phyloP scores from a whole-genome alignment of 2,113 vertebrate genomes.

The Sebastes schlegelii region DNA sequence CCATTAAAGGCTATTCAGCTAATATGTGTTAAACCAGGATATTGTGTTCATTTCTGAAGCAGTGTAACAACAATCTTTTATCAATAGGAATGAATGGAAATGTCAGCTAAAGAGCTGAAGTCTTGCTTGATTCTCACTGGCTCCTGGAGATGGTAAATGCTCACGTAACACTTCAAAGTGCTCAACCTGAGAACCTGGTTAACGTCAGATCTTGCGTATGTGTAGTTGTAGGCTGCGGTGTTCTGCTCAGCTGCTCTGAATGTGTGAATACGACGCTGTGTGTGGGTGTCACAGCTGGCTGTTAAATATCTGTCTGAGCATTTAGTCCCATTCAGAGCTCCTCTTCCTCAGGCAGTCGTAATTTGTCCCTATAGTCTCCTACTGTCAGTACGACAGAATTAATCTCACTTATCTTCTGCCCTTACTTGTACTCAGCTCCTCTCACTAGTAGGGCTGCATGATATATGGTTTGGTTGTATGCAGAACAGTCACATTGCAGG shows the following conservation, averaged over 20 bases:
- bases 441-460: background rate
- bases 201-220: conserved; percentile 14
- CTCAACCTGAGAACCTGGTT: background rate
- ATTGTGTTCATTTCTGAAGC: conserved; percentile 15
- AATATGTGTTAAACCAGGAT: background rate
- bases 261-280: conserved; percentile 23
- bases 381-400: conserved; percentile 14
- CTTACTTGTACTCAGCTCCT: background rate
- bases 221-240: conserved; percentile 28
- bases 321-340: conserved; percentile 49
- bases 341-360: conserved; percentile 13
- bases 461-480: background rate
- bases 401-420: conserved; percentile 40
- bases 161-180: background rate
- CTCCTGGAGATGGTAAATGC: background rate
- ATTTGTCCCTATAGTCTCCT: conserved; percentile 36
- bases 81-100: background rate
- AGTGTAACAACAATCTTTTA: background rate
- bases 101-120: background rate
- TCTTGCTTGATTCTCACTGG: conserved; percentile 13
- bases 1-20: background rate
- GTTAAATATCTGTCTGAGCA: conserved; percentile 39
- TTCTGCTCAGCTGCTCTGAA: conserved; percentile 24
- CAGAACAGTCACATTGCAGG: background rate
- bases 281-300: conserved; percentile 64